Base-by-base conservation (phyloP, 2,888 invertebrate species). In the Halictus quadricinctus region DNA sequence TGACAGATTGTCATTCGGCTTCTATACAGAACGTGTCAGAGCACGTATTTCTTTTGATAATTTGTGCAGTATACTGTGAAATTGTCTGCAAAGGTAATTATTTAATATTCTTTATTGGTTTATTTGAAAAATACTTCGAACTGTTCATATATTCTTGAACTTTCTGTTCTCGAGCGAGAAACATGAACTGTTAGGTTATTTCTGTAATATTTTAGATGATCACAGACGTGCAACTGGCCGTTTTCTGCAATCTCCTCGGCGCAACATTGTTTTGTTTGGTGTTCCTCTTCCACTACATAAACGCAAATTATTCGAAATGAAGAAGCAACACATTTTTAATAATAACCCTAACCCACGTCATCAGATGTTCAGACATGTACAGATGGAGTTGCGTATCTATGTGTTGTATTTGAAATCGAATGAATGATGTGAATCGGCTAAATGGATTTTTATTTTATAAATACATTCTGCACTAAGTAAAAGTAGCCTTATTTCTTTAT, bases 231-330 rank as follows among this genome's bases (percentile, higher is more conserved):
- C 99, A 99, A 95, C 95, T 99, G 90, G 99, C 99, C 0, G 97
- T 99, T 82, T 98, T 99, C 95, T 98, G 99, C 89, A 99, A 99
- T 95, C 97, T 99, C 88, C 95, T 99, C 88, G 99, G 99, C 88
- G 98, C 99, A 4, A 97, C 98, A 0, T 95, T 98, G 64, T 98
- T 99, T 93, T 96, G 99, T 76, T 95, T 99, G 90, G 99, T 99
- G n/a, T 98, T 99, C 75, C 95, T 99, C 2, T 99, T 98, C 94
- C 99, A 99, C 94, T 99, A 99, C 94, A 98, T 99, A 79, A 97
- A 98, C 90, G 98, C 98, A 0, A 98, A 98, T 93, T 96, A 96
- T 92, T 95, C 96, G 1, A 97, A 96, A 95, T 96, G 93, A 95
- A 79, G 82, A 29, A 81, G 13, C 1, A 60, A 25, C 25, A 29